These are phyloP conservation scores for Anarsia innoxiella DNA, from an alignment of 2,888 invertebrate species.

Conservation along the genomic window DNA sequence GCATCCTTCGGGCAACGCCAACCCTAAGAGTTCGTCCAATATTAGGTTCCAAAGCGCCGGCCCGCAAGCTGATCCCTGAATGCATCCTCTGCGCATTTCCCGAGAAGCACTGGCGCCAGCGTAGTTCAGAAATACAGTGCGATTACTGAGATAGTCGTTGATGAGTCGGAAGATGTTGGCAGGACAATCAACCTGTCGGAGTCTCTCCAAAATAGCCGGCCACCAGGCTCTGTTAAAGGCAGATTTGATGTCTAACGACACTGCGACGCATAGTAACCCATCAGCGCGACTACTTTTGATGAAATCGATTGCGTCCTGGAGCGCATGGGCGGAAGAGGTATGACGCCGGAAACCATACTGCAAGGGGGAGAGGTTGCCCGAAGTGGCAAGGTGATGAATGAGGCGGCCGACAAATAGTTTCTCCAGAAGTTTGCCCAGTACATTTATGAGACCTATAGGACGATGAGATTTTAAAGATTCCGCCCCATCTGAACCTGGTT, in stretches of 20 bases:
- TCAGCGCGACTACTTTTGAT: background rate
- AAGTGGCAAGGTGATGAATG: background rate
- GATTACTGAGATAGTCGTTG: background rate
- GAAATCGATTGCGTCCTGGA: background rate
- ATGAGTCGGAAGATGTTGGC: background rate
- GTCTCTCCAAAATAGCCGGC: background rate
- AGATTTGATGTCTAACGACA: background rate
- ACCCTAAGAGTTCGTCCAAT: background rate
- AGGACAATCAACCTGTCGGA: background rate
- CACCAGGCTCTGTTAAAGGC: constrained; percentile 1
- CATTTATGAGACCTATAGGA: background rate
- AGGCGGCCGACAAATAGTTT: background rate
- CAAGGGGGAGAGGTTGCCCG: background rate
- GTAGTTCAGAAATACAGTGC: background rate
- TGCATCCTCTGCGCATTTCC: constrained; percentile 3
- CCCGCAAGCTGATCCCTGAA: constrained; percentile 4
- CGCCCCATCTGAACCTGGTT: background rate
- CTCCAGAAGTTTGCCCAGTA: background rate
- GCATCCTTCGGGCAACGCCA: background rate
- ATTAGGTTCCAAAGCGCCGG: constrained; percentile 3
- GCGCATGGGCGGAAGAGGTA: background rate
- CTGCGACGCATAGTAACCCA: background rate
- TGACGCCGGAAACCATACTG: constrained; percentile 1
- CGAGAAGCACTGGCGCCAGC: background rate
- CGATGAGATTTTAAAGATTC: background rate